A percentile compares a stretch with the other conserved stretches of the same genome.
Conservation (phyloP, 2,113 vertebrate genomes). For the Triplophysa dalaica region DNA sequence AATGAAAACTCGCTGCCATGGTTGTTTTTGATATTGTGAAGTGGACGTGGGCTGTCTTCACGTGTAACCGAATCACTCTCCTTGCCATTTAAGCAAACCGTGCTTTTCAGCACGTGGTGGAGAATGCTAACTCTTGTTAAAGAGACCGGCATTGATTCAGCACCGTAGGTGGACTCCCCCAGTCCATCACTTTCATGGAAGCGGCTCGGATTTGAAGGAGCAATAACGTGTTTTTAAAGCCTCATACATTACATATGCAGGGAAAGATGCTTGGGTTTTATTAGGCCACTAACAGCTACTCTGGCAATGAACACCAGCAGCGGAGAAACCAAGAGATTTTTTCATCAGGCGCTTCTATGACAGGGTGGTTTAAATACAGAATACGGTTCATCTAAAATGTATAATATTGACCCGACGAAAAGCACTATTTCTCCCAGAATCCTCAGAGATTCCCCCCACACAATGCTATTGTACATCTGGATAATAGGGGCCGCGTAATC, state of each 20-base stretch:
- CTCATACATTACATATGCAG: constrained; percentile 60
- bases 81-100: constrained; percentile 34
- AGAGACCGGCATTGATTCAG: constrained; percentile 52
- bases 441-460: constrained; percentile 74
- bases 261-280: constrained; percentile 58
- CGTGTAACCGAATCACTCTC: constrained; percentile 54
- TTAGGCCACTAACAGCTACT: constrained; percentile 58
- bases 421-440: constrained; percentile 78
- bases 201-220: constrained; percentile 43
- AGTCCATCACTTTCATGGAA: constrained; percentile 30
- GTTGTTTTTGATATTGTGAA: constrained; percentile 43
- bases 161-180: constrained; percentile 17
- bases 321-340: constrained; percentile 67
- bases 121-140: constrained; percentile 58
- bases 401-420: constrained; percentile 72
- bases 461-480: constrained; percentile 74
- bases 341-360: constrained; percentile 63
- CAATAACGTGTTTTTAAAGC: constrained; percentile 44
- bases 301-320: constrained; percentile 59
- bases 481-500: constrained; percentile 78
- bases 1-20: constrained; percentile 40
- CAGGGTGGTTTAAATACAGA: constrained; percentile 75
- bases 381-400: constrained; percentile 70
- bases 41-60: constrained; percentile 59
- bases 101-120: constrained; percentile 52